Evolutionary conservation across 1,140 invertebrate species (phyloP).

Genomic region (Lordiphosa stackelbergi): DNA sequence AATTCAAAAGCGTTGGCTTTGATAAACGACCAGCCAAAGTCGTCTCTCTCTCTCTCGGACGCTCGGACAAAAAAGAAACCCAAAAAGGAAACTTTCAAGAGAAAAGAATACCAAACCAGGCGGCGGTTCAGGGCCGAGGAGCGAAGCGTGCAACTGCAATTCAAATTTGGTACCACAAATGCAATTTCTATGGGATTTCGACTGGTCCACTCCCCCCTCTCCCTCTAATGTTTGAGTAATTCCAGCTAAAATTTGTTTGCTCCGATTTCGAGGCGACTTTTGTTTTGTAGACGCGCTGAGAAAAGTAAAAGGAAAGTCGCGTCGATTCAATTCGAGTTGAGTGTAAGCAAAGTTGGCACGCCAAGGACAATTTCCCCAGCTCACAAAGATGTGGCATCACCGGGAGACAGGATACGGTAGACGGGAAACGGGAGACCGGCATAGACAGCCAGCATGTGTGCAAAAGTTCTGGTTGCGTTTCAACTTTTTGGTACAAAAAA

Average conservation of each 20-base stretch:
- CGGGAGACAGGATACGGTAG: slow-evolving; percentile 31
- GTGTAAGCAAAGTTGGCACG: slow-evolving; percentile 52
- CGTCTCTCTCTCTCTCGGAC: background rate
- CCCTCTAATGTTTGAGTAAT: slow-evolving; percentile 27
- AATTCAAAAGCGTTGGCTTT: slow-evolving; percentile 70
- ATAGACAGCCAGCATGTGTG: slow-evolving; percentile 15
- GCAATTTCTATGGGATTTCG: slow-evolving; percentile 72
- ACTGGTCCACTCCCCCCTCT: slow-evolving; percentile 2
- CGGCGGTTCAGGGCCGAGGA: background rate
- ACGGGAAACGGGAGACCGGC: slow-evolving; percentile 2
- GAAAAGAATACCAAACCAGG: background rate
- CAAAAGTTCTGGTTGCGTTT: slow-evolving; percentile 42
- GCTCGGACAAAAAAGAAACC: background rate
- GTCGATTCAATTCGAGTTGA: slow-evolving; percentile 36
- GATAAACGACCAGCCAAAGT: slow-evolving; percentile 51
- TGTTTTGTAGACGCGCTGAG: slow-evolving; percentile 20
- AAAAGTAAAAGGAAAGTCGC: slow-evolving; percentile 47
- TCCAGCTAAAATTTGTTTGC: slow-evolving; percentile 51
- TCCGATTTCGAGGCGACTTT: slow-evolving; percentile 28
- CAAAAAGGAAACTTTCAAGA: background rate
- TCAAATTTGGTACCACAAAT: slow-evolving; percentile 69
- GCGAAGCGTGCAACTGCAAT: slow-evolving; percentile 71
- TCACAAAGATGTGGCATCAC: slow-evolving; percentile 18
- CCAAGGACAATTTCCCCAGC: slow-evolving; percentile 21
- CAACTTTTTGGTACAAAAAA: slow-evolving; percentile 31